Evolutionary conservation across 1,140 invertebrate species (phyloP), one percentile per base, ranked within the genome.

Genomic region (Dolichoris vasculosae): DNA sequence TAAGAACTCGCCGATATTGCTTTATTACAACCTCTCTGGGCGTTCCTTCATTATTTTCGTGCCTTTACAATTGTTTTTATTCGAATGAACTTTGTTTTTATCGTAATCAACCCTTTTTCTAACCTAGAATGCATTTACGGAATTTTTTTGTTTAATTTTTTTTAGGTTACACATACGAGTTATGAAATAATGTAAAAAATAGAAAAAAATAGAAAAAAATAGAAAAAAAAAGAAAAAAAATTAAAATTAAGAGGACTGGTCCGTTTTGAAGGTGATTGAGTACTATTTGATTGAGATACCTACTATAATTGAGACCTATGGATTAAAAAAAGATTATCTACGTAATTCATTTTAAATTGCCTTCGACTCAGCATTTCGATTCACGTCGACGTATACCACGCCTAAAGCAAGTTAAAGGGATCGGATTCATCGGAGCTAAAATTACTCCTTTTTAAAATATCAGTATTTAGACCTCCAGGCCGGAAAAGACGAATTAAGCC

Each of bases 371-470:
- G 43, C 59, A 43, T 63, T 43, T 30, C 78, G 79, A 82, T 73
- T 82, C 46, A 55, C 46, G 64, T 13, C 64, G 67, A 63, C 11
- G 0, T 20, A 11, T 38, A 6, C 67, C 43, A 38, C 64, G 64
- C 46, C 32, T 55, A 55, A 26, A 73, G 30, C 17, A 23, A 51
- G 40, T 80, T n/a, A 32, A 55, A 55, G 64, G 64, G 43, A 35
- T 73, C 30, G 46, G 40, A 26, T 32, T 26, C 67, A 30, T 69
- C 6, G 2, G 8, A 38, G 64, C 80, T 82, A 55, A 51, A 82
- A 73, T 82, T 38, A 82, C 55, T 46, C 35, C 15, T 51, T 73
- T 82, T 82, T 46, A 73, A 82, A 71, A 73, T 81, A 69, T 55
- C 51, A 20, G 79, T 69, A 7, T 63, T 64, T 80, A 80, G 55